phyloP scores from a whole-genome alignment of 1,140 invertebrate genomes.

The Alviniconcha marisindica region DNA sequence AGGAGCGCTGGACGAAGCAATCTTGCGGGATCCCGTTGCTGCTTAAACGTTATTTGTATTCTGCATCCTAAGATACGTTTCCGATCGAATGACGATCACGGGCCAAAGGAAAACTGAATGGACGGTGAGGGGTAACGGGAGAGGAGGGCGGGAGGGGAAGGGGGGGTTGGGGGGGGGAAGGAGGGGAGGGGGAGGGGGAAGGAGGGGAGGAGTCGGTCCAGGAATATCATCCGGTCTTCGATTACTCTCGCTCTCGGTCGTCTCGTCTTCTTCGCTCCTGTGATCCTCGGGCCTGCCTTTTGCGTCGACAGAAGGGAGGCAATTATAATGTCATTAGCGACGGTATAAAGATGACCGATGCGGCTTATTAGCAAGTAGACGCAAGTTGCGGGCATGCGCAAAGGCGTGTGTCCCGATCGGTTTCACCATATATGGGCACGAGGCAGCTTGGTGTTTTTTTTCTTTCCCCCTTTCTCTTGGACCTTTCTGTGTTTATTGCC shows the following conservation, averaged over 20 bases:
- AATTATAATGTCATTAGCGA: constrained; percentile 19
- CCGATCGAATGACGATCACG: constrained; percentile 2
- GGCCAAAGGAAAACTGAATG: background rate
- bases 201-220: background rate
- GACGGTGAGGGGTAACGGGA: background rate
- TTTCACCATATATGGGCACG: background rate
- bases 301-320: background rate
- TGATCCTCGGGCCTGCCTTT: too few relatives aligned
- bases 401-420: background rate
- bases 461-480: background rate
- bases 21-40: background rate
- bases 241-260: background rate
- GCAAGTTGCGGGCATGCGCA: background rate
- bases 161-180: too few relatives aligned
- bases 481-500: too few relatives aligned
- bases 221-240: background rate
- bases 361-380: too few relatives aligned
- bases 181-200: background rate
- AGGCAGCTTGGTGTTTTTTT: background rate
- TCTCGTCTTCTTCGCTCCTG: background rate
- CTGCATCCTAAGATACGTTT: background rate
- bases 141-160: too few relatives aligned
- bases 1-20: background rate
- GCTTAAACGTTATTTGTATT: constrained; percentile 26
- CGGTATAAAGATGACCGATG: background rate